A percentile compares a stretch with the other conserved stretches of the same genome.
Conservation (phyloP, 2,797 vertebrate species). For the Liasis olivaceus region DNA sequence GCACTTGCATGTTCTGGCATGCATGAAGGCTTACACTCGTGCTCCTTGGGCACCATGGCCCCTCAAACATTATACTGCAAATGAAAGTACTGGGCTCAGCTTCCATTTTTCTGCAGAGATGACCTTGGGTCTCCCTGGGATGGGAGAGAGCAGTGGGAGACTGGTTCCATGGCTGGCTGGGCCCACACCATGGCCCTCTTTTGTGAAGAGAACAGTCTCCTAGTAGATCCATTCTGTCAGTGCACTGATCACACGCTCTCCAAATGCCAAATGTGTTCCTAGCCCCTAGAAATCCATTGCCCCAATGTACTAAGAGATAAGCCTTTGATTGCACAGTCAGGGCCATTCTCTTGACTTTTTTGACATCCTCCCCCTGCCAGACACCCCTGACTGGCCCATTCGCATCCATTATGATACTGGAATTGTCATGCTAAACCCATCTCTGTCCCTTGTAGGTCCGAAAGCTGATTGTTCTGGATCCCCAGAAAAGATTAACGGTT, state of each 20-base stretch:
- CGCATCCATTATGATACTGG: neutral
- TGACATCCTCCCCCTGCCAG: neutral
- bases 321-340: neutral
- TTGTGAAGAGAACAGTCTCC: neutral
- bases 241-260: neutral
- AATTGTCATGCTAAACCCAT: neutral
- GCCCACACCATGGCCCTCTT: neutral
- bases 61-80: neutral
- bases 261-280: neutral
- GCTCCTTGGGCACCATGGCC: neutral
- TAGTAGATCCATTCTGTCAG: neutral
- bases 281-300: neutral
- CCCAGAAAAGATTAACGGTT: constrained; percentile 82
- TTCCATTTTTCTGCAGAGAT: neutral
- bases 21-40: neutral
- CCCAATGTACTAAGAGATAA: neutral
- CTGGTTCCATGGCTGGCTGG: neutral
- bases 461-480: constrained; percentile 85
- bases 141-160: neutral
- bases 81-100: neutral
- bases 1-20: neutral
- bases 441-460: constrained; percentile 74
- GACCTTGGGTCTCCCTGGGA: neutral
- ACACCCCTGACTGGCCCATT: neutral
- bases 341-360: neutral